phyloP scores from a whole-genome alignment of 2,888 invertebrate genomes.

The Pseudoips prasinana region DNA sequence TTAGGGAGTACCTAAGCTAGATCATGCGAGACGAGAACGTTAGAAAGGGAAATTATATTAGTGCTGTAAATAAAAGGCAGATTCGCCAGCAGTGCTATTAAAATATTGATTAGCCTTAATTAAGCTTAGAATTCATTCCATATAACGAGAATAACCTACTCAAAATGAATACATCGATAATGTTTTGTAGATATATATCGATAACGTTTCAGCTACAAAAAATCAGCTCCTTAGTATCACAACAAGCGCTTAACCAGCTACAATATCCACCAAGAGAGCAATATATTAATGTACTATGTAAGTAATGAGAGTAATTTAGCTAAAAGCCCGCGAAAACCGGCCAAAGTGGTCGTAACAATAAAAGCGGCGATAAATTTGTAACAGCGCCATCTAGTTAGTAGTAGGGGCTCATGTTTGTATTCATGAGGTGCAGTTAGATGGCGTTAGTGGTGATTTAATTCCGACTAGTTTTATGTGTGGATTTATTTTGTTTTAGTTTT shows the following conservation, averaged over 20 bases:
- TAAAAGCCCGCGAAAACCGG: conserved; percentile 64
- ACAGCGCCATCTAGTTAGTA: conserved; percentile 61
- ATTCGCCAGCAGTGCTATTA: too few relatives aligned
- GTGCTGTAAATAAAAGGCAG: too few relatives aligned
- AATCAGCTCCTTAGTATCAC: too few relatives aligned
- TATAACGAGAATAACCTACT: too few relatives aligned
- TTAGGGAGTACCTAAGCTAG: too few relatives aligned
- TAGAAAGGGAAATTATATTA: too few relatives aligned
- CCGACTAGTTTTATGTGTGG: conserved; percentile 24
- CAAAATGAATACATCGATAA: too few relatives aligned
- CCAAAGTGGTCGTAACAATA: conserved; percentile 63
- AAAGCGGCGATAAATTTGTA: conserved; percentile 61
- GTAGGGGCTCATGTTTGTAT: conserved; percentile 56
- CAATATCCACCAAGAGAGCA: conserved; percentile 12
- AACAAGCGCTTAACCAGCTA: conserved; percentile 28
- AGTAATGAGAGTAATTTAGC: conserved; percentile 66
- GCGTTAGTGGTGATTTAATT: conserved; percentile 73
- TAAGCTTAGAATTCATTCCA: too few relatives aligned
- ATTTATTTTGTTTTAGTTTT: conserved; percentile 22
- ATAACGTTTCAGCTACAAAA: too few relatives aligned
- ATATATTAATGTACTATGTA: conserved; percentile 55
- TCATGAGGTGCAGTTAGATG: conserved; percentile 67
- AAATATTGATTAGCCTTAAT: too few relatives aligned
- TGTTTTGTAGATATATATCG: too few relatives aligned
- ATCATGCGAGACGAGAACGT: too few relatives aligned